These are phyloP conservation scores for Pluvialis apricaria DNA, from an alignment of 2,113 vertebrate species.

Conservation along the genomic window DNA sequence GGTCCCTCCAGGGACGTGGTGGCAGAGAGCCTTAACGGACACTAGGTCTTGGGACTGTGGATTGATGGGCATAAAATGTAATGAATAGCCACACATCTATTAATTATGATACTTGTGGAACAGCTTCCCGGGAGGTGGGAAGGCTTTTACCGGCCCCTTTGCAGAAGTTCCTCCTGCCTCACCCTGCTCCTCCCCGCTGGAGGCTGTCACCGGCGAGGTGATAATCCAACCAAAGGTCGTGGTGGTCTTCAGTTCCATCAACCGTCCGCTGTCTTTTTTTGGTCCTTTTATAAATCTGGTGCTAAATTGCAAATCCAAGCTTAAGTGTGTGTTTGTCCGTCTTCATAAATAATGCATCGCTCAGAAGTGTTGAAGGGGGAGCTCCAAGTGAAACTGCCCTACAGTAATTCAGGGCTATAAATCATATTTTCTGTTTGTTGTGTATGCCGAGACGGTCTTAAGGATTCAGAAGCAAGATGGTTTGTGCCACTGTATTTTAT, in stretches of 20 bases:
- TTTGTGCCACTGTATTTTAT: not conserved
- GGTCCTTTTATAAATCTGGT: not conserved
- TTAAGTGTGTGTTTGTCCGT: not conserved
- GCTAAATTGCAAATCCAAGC: not conserved
- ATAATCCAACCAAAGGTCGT: not conserved
- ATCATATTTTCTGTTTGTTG: not conserved
- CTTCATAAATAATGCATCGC: constrained; percentile 3
- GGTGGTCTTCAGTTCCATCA: not conserved
- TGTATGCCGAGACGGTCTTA: not conserved
- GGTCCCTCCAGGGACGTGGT: not conserved
- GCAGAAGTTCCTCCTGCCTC: not conserved
- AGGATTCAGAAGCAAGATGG: not conserved
- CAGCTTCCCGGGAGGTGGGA: not conserved
- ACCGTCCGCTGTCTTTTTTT: not conserved
- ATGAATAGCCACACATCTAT: not conserved
- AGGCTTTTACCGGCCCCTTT: not conserved
- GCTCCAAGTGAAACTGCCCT: not conserved
- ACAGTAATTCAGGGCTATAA: not conserved
- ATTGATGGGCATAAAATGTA: not conserved
- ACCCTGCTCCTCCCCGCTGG: not conserved
- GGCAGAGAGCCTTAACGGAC: not conserved
- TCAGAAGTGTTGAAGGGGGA: not conserved
- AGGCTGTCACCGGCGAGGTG: not conserved
- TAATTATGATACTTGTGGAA: not conserved
- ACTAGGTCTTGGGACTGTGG: not conserved